Base-by-base conservation (phyloP, 1,140 invertebrate genomes). In the Bombus confusus region DNA sequence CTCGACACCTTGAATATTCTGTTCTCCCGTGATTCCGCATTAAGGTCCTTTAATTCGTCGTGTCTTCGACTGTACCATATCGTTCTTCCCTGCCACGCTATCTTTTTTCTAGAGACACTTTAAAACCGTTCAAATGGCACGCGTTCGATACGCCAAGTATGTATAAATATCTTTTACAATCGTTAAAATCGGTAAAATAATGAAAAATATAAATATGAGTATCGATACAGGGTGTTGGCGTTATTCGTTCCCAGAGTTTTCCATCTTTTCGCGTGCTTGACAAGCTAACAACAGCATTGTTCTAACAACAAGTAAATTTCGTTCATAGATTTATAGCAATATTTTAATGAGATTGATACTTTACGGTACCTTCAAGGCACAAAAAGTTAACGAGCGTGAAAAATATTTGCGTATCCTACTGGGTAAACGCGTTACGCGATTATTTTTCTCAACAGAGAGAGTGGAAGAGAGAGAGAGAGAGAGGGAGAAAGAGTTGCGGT, bases 361-460 rank as follows among this genome's bases (percentile, higher is more conserved):
- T 66, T 15, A 18, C n/a, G 6, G 6, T 66, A 31, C 15, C 28
- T 62, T 13, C n/a, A 18, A 31, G n/a, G 18, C 62, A 31, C 13
- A 31, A 31, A 31, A 4, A 13, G 62, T 71, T 62, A 80, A 85
- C 47, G 41, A 64, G 69, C 31, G 81, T 52, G 74, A 77, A 76
- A 77, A 34, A 47, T 66, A 83, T 80, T 79, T 62, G 68, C 52
- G n/a, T 71, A 34, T 15, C 13, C 22, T n/a, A 47, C 57, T 41
- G 12, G 47, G 22, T 13, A 28, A 78, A 84, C 13, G 73, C 66
- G 52, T 59, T 57, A 25, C 15, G 28, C 62, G 64, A 71, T 71
- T 78, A 79, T 84, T 47, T 68, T 68, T 43, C 22, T 47, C 31
- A 2, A 22, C 1, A 34, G 66, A 22, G 13, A 15, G 62, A 64